Evolutionary conservation across 2,888 invertebrate genomes (phyloP), one percentile per base, ranked within the genome.

Genomic region (Cryptophagus acutangulus): DNA sequence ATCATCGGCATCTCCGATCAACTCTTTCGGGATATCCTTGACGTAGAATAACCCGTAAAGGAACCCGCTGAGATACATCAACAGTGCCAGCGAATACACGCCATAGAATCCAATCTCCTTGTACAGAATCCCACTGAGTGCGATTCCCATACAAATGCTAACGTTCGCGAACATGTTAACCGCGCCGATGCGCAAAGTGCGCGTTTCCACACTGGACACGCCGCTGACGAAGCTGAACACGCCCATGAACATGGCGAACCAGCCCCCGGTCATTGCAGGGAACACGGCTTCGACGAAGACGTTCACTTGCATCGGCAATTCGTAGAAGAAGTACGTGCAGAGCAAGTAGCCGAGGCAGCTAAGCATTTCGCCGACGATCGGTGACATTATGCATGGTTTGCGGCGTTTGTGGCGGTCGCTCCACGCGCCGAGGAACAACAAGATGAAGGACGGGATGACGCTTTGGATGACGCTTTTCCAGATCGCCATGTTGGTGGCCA

Each of bases 211-310:
- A 41, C 68, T 69, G 1, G 79, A 75, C 3, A 78, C 72, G 43
- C 78, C 77, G 57, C 78, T 73, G 1, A 82, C 72, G 51, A 79
- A 81, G 44, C 76, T 75, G 67, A 78, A 75, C 30, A 76, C 70
- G 24, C 76, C 75, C 71, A 77, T 73, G 40, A 74, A 74, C 14
- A 72, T 71, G 0, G 73, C 67, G n/a, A 74, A 71, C 74, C 74
- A 75, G 2, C 75, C 73, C 1, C 77, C 77, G 6, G 74, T 73
- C 10, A 77, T 55, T 5, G 75, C 73, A 2, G 74, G 73, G 15
- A 76, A 72, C 33, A 77, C 62, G 0, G 73, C 72, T 45, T 77
- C 77, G 15, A 72, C 68, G 36, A 76, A 69, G 58, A 74, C 71
- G 1, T 72, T 73, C 0, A 73, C 66, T 60, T 76, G 68, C 20